phyloP scores from a whole-genome alignment of 2,888 invertebrate species.

The Uloborus plumipes region DNA sequence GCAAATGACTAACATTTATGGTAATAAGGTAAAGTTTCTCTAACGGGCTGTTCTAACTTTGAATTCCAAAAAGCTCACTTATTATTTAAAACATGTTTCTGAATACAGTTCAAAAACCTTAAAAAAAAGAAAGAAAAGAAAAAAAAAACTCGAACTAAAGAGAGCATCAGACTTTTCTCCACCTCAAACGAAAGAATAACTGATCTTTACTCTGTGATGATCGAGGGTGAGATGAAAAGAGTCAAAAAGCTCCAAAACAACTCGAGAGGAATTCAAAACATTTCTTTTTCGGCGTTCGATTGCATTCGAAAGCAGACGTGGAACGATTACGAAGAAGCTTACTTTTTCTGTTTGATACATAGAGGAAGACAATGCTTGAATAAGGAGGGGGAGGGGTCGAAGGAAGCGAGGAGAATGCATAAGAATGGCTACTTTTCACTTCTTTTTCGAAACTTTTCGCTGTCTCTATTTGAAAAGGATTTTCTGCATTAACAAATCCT shows the following conservation, averaged over 20 bases:
- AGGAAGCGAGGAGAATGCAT: slow-evolving; percentile 4
- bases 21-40: neutral
- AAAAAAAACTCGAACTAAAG: neutral
- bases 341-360: slow-evolving; percentile 8
- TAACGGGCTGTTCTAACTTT: neutral
- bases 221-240: neutral
- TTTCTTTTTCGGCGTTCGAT: slow-evolving; percentile 40
- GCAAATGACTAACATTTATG: too few species aligned
- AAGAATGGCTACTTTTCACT: too few species aligned
- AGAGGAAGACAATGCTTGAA: neutral
- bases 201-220: too few species aligned
- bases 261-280: slow-evolving; percentile 54
- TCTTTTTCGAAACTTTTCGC: too few species aligned
- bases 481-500: too few species aligned
- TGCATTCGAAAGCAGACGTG: slow-evolving; percentile 49
- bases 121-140: slow-evolving; percentile 20
- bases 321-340: slow-evolving; percentile 37
- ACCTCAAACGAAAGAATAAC: too few species aligned
- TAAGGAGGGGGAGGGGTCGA: neutral
- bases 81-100: neutral
- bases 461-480: too few species aligned
- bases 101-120: too few species aligned
- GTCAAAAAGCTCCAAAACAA: slow-evolving; percentile 40
- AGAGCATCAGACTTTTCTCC: too few species aligned
- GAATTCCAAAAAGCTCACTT: neutral